A percentile compares a stretch with the other conserved stretches of the same genome.
These are phyloP conservation scores for Lucinisca nassula DNA, from an alignment of 2,888 invertebrate species.

Conservation along the genomic window DNA sequence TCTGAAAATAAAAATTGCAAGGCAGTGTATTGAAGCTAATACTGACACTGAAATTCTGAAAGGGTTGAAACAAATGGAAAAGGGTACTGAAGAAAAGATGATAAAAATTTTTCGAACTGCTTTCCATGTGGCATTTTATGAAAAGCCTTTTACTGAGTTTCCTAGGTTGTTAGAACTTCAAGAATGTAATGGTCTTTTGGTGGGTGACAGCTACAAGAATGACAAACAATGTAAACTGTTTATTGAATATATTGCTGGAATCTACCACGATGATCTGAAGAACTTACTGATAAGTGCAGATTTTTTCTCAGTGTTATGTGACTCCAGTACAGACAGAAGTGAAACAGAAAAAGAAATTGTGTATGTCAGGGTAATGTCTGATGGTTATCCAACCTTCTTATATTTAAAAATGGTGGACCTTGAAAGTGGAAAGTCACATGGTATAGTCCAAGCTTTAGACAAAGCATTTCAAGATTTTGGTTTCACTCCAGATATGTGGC, in stretches of 20 bases:
- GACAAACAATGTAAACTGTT: not conserved
- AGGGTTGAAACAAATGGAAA: conserved; percentile 1
- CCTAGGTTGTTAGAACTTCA: not conserved
- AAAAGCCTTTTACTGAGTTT: not conserved
- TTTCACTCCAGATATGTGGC: not conserved
- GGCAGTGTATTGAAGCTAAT: no score
- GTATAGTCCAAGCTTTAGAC: not conserved
- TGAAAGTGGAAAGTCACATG: not conserved
- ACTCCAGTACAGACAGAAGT: not conserved
- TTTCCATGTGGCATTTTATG: not conserved
- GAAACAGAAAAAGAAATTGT: not conserved
- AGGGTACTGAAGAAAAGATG: not conserved
- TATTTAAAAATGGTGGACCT: not conserved
- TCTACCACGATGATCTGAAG: not conserved
- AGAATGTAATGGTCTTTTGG: not conserved
- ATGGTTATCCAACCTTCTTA: not conserved
- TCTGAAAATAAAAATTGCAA: no score
- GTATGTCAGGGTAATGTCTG: not conserved
- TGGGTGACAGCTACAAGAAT: not conserved
- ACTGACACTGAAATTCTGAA: not conserved
- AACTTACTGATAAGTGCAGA: not conserved
- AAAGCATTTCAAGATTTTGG: not conserved
- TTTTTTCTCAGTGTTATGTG: not conserved
- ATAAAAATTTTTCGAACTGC: not conserved
- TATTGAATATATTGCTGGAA: not conserved